Evolutionary conservation across 1,140 invertebrate genomes (phyloP).

Genomic region (Diabrotica virgifera): DNA sequence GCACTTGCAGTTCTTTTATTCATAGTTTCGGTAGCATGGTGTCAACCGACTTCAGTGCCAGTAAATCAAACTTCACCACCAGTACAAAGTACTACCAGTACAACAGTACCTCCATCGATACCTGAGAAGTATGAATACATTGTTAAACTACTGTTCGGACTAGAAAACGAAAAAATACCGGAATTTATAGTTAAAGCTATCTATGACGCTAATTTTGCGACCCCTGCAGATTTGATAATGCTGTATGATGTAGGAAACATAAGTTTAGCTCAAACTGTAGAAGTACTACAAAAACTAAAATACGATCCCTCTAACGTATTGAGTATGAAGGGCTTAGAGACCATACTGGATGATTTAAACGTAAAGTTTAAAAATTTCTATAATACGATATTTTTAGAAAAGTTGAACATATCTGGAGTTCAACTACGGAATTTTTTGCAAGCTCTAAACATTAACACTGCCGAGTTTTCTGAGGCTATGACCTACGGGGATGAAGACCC

Average conservation of each 20-base stretch:
- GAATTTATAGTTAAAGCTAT: not conserved
- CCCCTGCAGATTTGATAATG: not conserved
- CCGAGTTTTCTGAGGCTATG: slow-evolving; percentile 13
- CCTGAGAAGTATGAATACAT: not conserved
- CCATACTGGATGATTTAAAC: not conserved
- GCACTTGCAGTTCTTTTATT: too few species aligned
- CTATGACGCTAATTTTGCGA: not conserved
- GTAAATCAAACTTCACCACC: too few species aligned
- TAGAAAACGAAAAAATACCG: not conserved
- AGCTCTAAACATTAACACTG: slow-evolving; percentile 5
- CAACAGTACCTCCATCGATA: not conserved
- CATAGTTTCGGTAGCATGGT: too few species aligned
- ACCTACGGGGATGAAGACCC: slow-evolving; percentile 12
- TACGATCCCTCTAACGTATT: not conserved
- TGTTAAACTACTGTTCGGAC: not conserved
- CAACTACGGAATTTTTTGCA: slow-evolving; percentile 6
- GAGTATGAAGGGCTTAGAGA: not conserved
- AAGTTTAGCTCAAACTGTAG: not conserved
- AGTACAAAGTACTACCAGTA: too few species aligned
- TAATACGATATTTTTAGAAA: not conserved
- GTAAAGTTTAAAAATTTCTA: not conserved
- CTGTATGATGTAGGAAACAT: not conserved
- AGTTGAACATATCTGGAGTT: slow-evolving; percentile 6
- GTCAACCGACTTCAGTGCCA: too few species aligned
- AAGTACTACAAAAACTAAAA: not conserved